These are phyloP conservation scores for Eupithecia dodoneata DNA, from an alignment of 2,888 invertebrate species.

Conservation along the genomic window DNA sequence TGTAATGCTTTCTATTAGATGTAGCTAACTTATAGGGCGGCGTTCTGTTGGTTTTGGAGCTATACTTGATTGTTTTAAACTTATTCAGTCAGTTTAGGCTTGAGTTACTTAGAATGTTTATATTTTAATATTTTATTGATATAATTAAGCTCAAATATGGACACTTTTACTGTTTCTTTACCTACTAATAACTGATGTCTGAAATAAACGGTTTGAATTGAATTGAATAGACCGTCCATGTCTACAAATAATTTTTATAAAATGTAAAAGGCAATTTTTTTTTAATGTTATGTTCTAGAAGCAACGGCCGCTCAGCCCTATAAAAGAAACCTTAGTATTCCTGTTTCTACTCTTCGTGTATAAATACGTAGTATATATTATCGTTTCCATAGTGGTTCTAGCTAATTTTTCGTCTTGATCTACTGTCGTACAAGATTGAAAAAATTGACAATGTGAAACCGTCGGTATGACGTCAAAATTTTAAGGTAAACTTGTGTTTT, in stretches of 20 bases:
- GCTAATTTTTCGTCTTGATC: constrained; percentile 70
- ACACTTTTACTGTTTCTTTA: too few species aligned
- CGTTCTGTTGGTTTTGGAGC: constrained; percentile 62
- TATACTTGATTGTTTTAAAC: not conserved
- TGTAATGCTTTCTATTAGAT: constrained; percentile 76
- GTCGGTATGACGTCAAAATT: constrained; percentile 53
- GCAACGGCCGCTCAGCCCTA: constrained; percentile 61
- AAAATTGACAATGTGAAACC: constrained; percentile 41
- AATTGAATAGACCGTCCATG: constrained; percentile 64
- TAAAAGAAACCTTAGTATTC: constrained; percentile 71
- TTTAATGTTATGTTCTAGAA: constrained; percentile 24
- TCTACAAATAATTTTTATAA: constrained; percentile 17
- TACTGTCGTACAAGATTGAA: constrained; percentile 60
- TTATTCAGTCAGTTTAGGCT: not conserved
- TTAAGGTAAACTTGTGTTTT: constrained; percentile 62
- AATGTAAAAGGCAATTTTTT: not conserved
- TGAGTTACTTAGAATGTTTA: constrained; percentile 1
- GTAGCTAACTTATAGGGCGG: constrained; percentile 58
- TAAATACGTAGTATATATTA: constrained; percentile 71
- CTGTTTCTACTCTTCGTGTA: constrained; percentile 73
- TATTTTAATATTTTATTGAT: too few species aligned
- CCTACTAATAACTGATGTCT: too few species aligned
- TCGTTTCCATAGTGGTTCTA: constrained; percentile 73
- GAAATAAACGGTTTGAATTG: too few species aligned
- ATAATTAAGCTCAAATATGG: too few species aligned